phyloP scores from a whole-genome alignment of 2,797 vertebrate genomes.

The Pangasius larnaudii region DNA sequence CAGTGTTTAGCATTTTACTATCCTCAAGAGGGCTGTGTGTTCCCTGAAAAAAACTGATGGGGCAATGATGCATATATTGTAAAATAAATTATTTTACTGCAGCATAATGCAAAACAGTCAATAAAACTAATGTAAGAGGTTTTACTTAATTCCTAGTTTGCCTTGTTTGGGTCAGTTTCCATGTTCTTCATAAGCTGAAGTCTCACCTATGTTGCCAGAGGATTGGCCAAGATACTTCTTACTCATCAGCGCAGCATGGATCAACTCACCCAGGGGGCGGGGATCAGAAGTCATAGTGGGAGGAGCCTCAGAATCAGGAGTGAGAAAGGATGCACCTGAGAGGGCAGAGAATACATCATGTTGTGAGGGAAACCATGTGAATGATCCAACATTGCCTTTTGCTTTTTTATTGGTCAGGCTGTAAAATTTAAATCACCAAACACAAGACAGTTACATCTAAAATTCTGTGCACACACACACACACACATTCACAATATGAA shows the following conservation, averaged over 20 bases:
- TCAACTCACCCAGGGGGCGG: conserved; percentile 71
- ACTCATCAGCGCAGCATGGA: conserved; percentile 82
- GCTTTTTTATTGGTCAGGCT: not conserved
- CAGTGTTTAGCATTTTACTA: not conserved
- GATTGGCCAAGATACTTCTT: conserved; percentile 77
- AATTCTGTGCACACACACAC: not conserved
- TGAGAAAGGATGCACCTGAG: conserved; percentile 75
- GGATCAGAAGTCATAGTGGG: conserved; percentile 71
- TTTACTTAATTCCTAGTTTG: not conserved
- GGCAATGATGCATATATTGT: not conserved
- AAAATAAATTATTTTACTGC: not conserved
- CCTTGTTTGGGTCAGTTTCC: not conserved
- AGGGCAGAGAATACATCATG: conserved; percentile 7
- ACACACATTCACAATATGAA: conserved; percentile 35
- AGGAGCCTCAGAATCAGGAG: conserved; percentile 67
- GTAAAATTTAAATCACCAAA: not conserved
- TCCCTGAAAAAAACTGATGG: not conserved
- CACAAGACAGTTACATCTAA: not conserved
- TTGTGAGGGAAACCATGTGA: conserved; percentile 15
- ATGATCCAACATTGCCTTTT: not conserved
- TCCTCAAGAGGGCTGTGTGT: not conserved
- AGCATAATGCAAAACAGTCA: not conserved
- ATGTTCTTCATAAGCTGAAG: conserved; percentile 18
- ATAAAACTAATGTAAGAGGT: not conserved
- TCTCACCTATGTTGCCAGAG: conserved; percentile 66